Base-by-base conservation (phyloP, 2,797 vertebrate species). In the Octomys mimax region DNA sequence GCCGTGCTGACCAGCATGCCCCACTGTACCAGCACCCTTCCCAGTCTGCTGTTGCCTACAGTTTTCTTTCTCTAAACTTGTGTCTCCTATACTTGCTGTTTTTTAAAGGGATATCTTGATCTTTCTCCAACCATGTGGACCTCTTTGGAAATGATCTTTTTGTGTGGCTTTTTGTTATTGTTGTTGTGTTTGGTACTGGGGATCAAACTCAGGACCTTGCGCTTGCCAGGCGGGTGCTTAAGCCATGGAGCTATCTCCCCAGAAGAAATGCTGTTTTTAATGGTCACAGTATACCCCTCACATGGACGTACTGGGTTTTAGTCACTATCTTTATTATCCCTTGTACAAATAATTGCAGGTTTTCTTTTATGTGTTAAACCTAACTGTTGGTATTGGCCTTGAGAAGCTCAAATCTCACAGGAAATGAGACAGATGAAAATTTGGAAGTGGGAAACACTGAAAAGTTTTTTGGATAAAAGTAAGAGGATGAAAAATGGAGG, bases 331-430 rank as follows among this genome's bases (percentile, higher is more conserved):
- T 8, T 39, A 42, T 93, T 80, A n/a, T n/a, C 42, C 42, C 26
- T 89, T 87, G 49, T n/a, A 33, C 0, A 52, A 42, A 36, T 66
- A 70, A 57, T 81, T 36, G 21, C 39, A 83, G 24, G 10, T 57
- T 89, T 22, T 80, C 59, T 64, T 81, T 7, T 57, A 16, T 24
- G 33, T 64, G n/a, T 24, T 75, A 87, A 49, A 2, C 3, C 14
- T 75, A 39, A n/a, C 62, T 82, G 36, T 85, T 91, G 42, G 54
- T 83, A 86, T 62, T 73, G 21, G 26, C 5, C 10, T 61, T 54
- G 36, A 66, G 26, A 46, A 78, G 81, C 94, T 96, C 64, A 92
- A 94, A 80, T 78, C 4, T 22, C 33, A 59, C n/a, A 71, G 31
- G 14, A 1, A 90, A 59, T 46, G 7, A 82, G 36, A 66, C 11